Base-by-base conservation (phyloP, 2,888 invertebrate species). In the Athalia cordata region DNA sequence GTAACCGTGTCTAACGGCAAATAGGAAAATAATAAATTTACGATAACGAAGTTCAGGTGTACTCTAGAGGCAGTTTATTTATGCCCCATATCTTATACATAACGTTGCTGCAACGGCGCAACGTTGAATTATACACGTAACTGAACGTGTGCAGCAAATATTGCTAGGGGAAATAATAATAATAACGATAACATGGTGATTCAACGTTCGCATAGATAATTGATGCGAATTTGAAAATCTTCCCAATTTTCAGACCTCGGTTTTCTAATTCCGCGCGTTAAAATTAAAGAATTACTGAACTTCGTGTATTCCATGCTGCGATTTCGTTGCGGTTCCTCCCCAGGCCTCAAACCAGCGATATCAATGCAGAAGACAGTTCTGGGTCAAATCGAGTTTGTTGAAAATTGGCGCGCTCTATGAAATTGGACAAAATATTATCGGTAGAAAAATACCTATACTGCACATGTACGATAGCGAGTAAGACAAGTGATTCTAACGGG, bases 341-440 rank as follows among this genome's bases (percentile, higher is more conserved):
- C 57, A 6, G 45, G 72, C 15, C 6, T n/a, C 55, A n/a, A 52
- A n/a, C 8, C 45, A 3, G n/a, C 50, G 68, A 55, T 72, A 59
- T 72, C 72, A 72, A 72, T 72, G 72, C 72, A 47, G 59, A 59
- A 47, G 59, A 72, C 72, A 72, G 45, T 72, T 72, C 72, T 72
- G 72, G 72, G 57, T 57, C 59, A 13, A 5, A 8, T 4, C 8
- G 29, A 59, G 59, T 13, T 59, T 3, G 72, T 59, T 45, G 59
- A 45, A 72, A 72, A 13, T 59, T 13, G 13, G 47, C 29, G 15
- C 45, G 47, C 9, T 29, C 29, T 29, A 29, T 59, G 15, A 52
- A 13, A 45, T 13, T n/a, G 57, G 57, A 57, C 57, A 59, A 59
- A 45, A 47, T 59, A 52, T 68, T 7, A 50, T 47, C 68, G 15